Conservation (phyloP, 2,797 vertebrate species). For the Fistularia commersonii region DNA sequence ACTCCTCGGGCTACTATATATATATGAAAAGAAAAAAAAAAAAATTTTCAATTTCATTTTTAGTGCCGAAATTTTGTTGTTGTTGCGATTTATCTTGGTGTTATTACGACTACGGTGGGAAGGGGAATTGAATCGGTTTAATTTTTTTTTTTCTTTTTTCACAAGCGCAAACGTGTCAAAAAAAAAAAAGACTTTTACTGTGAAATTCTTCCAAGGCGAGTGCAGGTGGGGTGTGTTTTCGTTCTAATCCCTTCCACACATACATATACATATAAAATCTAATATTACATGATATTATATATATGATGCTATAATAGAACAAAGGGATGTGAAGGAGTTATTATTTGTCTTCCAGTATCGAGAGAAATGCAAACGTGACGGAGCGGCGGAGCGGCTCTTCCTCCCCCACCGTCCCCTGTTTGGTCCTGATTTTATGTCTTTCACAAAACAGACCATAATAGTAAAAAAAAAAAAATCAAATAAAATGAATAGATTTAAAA, state of each 20-base stretch:
- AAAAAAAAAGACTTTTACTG: conserved; percentile 69
- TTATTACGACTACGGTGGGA: conserved; percentile 56
- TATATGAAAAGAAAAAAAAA: conserved; percentile 14
- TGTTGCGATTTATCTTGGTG: conserved; percentile 77
- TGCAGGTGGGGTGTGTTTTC: conserved; percentile 61
- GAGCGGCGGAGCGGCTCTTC: conserved; percentile 34
- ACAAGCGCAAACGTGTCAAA: neutral
- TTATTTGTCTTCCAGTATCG: conserved; percentile 81
- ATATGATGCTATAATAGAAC: too few relatives aligned
- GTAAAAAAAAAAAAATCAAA: too few relatives aligned
- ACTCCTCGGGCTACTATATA: conserved; percentile 62
- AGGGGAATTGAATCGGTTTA: neutral
- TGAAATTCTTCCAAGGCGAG: conserved; percentile 74
- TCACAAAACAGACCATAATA: too few relatives aligned
- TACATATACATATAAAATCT: too few relatives aligned
- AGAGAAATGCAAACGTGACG: conserved; percentile 69
- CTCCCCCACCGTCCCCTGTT: too few relatives aligned
- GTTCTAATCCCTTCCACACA: too few relatives aligned
- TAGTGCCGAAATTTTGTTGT: conserved; percentile 58
- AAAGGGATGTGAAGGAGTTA: conserved; percentile 69
- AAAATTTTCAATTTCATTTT: conserved; percentile 60
- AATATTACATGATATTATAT: conserved; percentile 15
- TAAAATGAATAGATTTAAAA: too few relatives aligned
- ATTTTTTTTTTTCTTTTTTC: too few relatives aligned
- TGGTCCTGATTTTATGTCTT: too few relatives aligned